Evolutionary conservation across 2,113 vertebrate genomes (phyloP).

Genomic region (Rhinichthys klamathensis): DNA sequence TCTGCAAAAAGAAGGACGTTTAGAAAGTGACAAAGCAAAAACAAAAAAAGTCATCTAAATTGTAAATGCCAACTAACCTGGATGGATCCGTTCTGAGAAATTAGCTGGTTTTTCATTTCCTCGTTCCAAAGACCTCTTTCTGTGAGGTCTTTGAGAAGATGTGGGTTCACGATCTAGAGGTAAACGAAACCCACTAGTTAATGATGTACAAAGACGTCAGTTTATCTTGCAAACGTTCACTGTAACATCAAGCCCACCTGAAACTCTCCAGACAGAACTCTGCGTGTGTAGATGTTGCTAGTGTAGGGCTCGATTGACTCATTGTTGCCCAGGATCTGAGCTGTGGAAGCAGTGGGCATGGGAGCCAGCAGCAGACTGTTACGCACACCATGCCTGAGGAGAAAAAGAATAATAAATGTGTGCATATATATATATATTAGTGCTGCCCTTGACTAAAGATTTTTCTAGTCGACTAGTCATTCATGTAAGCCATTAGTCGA

Average conservation of each 20-base stretch:
- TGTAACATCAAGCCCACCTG: constrained; percentile 77
- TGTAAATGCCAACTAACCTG: constrained; percentile 76
- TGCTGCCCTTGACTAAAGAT: no score
- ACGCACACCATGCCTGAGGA: constrained; percentile 84
- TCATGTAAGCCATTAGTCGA: no score
- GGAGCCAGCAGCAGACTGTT: constrained; percentile 95
- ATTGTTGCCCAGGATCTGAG: constrained; percentile 97
- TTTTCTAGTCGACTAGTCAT: no score
- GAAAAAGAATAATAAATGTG: background rate
- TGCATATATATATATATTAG: no score
- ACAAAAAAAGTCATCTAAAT: background rate
- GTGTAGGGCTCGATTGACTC: constrained; percentile 97
- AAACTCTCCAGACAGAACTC: constrained; percentile 96
- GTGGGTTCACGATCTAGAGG: constrained; percentile 91
- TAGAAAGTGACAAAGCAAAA: background rate
- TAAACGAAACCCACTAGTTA: constrained; percentile 7
- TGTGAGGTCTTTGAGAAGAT: constrained; percentile 95
- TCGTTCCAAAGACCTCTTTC: constrained; percentile 91
- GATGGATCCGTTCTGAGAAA: constrained; percentile 91
- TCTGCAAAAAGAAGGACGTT: constrained; percentile 58
- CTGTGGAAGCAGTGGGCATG: constrained; percentile 97
- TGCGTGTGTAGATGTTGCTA: constrained; percentile 96
- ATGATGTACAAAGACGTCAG: background rate
- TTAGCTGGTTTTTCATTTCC: constrained; percentile 97
- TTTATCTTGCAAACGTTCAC: background rate